Percentiles rank a stretch among this genome's conserved stretches.
These are phyloP conservation scores for Brachyistius frenatus DNA, from an alignment of 2,113 vertebrate genomes.

Conservation along the genomic window DNA sequence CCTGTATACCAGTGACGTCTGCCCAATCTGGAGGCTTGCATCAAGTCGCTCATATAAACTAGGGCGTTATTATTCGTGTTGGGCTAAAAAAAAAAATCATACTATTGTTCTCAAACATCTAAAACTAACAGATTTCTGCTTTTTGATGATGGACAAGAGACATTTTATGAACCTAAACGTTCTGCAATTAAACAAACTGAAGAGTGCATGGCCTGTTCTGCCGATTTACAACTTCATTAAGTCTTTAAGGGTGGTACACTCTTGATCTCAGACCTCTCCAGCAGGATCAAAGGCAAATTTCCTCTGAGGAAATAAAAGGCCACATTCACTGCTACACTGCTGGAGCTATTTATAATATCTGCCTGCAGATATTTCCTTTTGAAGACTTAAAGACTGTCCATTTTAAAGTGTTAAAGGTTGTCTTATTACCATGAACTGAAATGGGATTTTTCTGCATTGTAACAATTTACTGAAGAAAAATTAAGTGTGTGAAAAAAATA, in stretches of 20 bases:
- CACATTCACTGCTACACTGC: neutral
- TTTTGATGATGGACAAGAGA: constrained; percentile 6
- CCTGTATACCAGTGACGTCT: neutral
- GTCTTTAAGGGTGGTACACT: neutral
- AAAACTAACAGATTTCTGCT: too few relatives aligned
- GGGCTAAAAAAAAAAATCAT: neutral
- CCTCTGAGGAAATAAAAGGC: constrained; percentile 31
- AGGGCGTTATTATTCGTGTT: neutral
- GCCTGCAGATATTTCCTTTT: constrained; percentile 12
- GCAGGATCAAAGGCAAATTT: neutral
- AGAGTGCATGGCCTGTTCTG: neutral
- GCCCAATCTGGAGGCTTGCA: constrained; percentile 37
- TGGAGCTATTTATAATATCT: constrained; percentile 32
- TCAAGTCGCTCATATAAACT: constrained; percentile 31
- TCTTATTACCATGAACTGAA: constrained; percentile 32
- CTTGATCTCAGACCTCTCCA: constrained; percentile 9
- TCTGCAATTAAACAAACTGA: constrained; percentile 1
- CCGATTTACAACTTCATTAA: neutral
- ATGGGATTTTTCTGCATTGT: constrained; percentile 28
- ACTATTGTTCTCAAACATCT: too few relatives aligned
- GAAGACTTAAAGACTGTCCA: neutral
- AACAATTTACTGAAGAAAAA: constrained; percentile 39
- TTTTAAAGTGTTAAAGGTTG: constrained; percentile 10
- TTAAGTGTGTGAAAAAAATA: constrained; percentile 12
- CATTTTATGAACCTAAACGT: neutral